Evolutionary conservation across 1,140 invertebrate species (phyloP).

Genomic region (Papilio glaucus): DNA sequence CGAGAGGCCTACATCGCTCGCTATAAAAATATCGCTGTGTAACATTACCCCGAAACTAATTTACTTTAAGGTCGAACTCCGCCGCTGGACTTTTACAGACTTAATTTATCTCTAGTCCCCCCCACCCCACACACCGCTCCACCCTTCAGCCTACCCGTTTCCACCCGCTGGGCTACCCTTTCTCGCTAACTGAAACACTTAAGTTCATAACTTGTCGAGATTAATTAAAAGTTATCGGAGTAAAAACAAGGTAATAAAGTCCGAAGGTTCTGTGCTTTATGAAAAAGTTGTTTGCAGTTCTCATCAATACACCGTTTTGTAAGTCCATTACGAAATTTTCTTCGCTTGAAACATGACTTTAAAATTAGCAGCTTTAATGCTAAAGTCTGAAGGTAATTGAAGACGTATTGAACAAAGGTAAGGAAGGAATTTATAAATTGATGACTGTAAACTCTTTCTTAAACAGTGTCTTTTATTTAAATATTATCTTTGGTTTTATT

Average conservation of each 20-base stretch:
- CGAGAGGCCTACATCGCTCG: neutral
- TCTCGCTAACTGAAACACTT: conserved; percentile 33
- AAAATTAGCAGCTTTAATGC: conserved; percentile 9
- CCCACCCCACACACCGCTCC: neutral
- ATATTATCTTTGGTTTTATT: neutral
- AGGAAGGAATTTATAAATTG: neutral
- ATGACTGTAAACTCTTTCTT: neutral
- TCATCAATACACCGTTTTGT: neutral
- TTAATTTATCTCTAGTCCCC: conserved; percentile 27
- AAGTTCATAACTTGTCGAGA: conserved; percentile 31
- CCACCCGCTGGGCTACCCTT: conserved; percentile 34
- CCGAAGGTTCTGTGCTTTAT: neutral
- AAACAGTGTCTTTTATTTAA: neutral
- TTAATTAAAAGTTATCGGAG: conserved; percentile 37
- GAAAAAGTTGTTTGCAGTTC: neutral
- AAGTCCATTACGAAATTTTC: neutral
- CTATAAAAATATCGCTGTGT: conserved; percentile 16
- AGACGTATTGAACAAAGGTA: neutral
- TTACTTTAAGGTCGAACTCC: conserved; percentile 33
- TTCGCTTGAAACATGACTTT: neutral
- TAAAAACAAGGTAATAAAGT: conserved; percentile 27
- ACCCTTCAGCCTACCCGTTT: conserved; percentile 1
- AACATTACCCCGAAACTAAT: conserved; percentile 34
- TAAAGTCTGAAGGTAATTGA: neutral
- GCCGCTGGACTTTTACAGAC: conserved; percentile 31